Conservation (phyloP, 2,113 vertebrate genomes). For the Poeciliopsis retropinna region DNA sequence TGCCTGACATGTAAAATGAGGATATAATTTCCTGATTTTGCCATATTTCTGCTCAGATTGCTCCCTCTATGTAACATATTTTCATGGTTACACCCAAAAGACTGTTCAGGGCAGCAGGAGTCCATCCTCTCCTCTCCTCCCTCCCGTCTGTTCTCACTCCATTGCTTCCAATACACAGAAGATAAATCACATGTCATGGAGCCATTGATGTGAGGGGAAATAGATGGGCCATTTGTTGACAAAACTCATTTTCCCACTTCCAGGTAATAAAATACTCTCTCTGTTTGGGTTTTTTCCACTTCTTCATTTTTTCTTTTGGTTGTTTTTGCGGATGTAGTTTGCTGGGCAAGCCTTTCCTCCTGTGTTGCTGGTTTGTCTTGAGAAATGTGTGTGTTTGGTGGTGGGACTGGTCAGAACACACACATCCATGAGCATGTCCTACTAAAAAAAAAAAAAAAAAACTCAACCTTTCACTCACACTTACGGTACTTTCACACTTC, state of each 20-base stretch:
- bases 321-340: constrained; percentile 49
- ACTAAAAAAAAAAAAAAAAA: not conserved
- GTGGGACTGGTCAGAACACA: not conserved
- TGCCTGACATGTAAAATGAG: not conserved
- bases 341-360: constrained; percentile 18
- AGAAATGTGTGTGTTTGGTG: constrained; percentile 61
- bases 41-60: not conserved
- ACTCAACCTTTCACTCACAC: too few relatives aligned
- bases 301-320: constrained; percentile 1
- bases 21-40: not conserved
- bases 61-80: not conserved
- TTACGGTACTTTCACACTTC: too few relatives aligned
- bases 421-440: not conserved
- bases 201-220: constrained; percentile 73
- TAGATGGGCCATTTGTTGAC: constrained; percentile 74
- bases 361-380: constrained; percentile 60
- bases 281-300: constrained; percentile 16
- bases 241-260: constrained; percentile 74
- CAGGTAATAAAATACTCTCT: constrained; percentile 70
- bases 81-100: constrained; percentile 1
- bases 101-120: constrained; percentile 28
- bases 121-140: constrained; percentile 14
- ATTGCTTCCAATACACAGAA: constrained; percentile 61
- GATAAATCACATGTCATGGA: constrained; percentile 72
- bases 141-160: constrained; percentile 53